Evolutionary conservation across 2,113 vertebrate genomes (phyloP).

Genomic region (Erpornis zantholeuca): DNA sequence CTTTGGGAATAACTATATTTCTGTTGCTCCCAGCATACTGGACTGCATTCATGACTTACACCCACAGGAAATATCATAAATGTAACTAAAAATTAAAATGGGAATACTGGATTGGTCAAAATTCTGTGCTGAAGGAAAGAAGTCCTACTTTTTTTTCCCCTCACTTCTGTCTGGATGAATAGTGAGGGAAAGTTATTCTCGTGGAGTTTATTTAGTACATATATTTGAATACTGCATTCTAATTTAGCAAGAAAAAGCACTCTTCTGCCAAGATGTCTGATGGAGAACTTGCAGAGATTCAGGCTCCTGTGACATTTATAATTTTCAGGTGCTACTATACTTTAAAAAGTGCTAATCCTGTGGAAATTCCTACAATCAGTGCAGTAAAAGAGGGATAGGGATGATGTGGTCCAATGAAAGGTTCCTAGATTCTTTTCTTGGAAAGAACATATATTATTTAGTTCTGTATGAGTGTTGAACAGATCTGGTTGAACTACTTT

Average conservation of each 20-base stretch:
- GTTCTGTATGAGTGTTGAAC: not conserved
- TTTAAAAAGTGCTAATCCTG: not conserved
- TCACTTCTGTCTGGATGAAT: not conserved
- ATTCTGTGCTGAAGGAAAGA: not conserved
- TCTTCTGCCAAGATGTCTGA: not conserved
- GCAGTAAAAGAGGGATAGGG: not conserved
- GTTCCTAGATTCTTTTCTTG: not conserved
- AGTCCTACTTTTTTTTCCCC: not conserved
- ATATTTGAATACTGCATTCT: not conserved
- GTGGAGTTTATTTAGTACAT: not conserved
- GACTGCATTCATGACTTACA: slow-evolving; percentile 11
- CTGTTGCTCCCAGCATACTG: not conserved
- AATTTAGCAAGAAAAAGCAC: not conserved
- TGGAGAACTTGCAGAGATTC: not conserved
- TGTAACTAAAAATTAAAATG: slow-evolving; percentile 61
- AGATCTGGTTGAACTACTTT: not conserved
- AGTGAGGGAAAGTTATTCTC: not conserved
- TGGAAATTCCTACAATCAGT: not conserved
- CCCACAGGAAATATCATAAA: slow-evolving; percentile 41
- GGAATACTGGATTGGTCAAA: not conserved
- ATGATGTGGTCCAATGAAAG: not conserved
- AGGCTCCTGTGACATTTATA: not conserved
- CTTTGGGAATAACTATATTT: not conserved
- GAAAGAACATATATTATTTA: not conserved
- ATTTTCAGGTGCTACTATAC: not conserved